Base-by-base conservation (phyloP, 2,888 invertebrate genomes). In the Lasioglossum vierecki region DNA sequence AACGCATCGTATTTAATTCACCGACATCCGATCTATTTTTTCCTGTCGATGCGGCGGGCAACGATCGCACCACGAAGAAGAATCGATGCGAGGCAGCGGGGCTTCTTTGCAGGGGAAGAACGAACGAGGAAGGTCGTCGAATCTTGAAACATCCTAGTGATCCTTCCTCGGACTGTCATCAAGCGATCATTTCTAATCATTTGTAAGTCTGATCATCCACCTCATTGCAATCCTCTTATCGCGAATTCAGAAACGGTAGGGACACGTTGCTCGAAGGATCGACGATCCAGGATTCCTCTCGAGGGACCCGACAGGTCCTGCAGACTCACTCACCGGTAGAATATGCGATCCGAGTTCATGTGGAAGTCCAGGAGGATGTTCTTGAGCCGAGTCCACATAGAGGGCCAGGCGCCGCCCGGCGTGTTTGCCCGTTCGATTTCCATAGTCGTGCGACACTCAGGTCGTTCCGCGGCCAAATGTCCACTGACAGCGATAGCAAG, bases 281-380 rank as follows among this genome's bases (percentile, higher is more conserved):
- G 49, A 8, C 4, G 35, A 35, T 73, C 30, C 26, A 26, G 30
- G 46, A 66, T 18, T n/a, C 35, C 35, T 35, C n/a, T 76, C 30
- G 72, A 39, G 15, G 68, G 44, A 26, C 5, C 4, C 53, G 79
- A 11, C 46, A 22, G 30, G 35, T 53, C 15, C 18, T n/a, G 68
- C 26, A 18, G 30, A 6, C 26, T 18, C 35, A 91, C 93, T 93
- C 83, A 93, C 93, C 88, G 88, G 72, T 93, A 91, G 85, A 93
- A 93, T 76, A 93, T 89, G 71, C 86, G 84, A 79, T 93, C 92
- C 57, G 84, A 78, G 72, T 92, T 89, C n/a, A 89, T 76, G 72
- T 91, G 88, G 53, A 91, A 81, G 74, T 91, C 84, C 3, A 88
- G 78, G 35, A 91, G 74, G 3, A 88, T 79, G 57, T 89, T 88